Conservation (phyloP, 2,113 vertebrate species). For the Lucifuga dentata region DNA sequence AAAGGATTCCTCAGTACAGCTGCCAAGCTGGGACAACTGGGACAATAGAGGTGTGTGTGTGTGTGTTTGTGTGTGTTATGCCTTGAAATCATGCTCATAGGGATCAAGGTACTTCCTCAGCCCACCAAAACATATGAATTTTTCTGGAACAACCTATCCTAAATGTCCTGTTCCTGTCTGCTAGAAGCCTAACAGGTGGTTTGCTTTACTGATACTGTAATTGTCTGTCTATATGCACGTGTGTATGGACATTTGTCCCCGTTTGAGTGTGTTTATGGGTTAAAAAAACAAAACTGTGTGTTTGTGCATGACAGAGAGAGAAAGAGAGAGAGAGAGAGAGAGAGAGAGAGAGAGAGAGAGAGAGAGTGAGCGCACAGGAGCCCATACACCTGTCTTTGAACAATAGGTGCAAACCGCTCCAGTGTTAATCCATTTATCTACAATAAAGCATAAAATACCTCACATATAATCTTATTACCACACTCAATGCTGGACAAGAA, state of each 20-base stretch:
- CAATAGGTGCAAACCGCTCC: constrained; percentile 51
- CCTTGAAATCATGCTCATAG: not conserved
- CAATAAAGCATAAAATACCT: constrained; percentile 54
- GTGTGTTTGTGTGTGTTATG: constrained; percentile 14
- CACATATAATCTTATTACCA: constrained; percentile 61
- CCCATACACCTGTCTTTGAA: constrained; percentile 57
- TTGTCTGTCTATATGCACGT: not conserved
- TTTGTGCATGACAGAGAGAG: not conserved
- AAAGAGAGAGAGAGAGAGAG: no score
- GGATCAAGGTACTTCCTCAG: constrained; percentile 37
- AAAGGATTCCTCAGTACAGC: constrained; percentile 32
- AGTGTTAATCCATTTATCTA: constrained; percentile 71
- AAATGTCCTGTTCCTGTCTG: not conserved
- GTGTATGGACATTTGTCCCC: not conserved
- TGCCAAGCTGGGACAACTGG: constrained; percentile 48
- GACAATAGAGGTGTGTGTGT: constrained; percentile 38
- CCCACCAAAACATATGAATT: constrained; percentile 44
- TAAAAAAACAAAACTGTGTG: not conserved
- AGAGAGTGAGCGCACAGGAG: not conserved
- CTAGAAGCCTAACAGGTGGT: not conserved
- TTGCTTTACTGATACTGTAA: constrained; percentile 6
- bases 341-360: no score
- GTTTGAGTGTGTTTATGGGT: not conserved
- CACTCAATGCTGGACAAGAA: constrained; percentile 45
- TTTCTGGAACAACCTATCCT: constrained; percentile 19